These are phyloP conservation scores for Pseudoips prasinana DNA, from an alignment of 2,888 invertebrate species.

Conservation along the genomic window DNA sequence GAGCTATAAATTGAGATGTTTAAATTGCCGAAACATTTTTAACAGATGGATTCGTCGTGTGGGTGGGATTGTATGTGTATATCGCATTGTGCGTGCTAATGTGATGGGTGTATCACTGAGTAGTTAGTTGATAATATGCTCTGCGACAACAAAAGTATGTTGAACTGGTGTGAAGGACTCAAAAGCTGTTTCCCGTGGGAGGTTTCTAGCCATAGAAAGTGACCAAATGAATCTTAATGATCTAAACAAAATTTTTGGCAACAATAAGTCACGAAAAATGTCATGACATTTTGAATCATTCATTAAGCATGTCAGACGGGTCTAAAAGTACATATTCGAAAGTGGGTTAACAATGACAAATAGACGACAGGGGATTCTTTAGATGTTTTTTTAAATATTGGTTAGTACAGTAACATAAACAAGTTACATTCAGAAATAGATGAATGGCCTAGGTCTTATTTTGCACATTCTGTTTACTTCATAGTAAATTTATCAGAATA, in stretches of 20 bases:
- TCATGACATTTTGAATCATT: constrained; percentile 49
- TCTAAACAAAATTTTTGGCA: constrained; percentile 50
- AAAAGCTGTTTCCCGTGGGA: no score
- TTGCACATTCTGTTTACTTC: no score
- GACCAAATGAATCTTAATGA: constrained; percentile 16
- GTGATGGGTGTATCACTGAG: background rate
- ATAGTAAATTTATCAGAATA: constrained; percentile 6
- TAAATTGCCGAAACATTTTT: constrained; percentile 28
- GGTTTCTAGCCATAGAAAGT: no score
- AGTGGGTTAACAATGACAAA: constrained; percentile 60
- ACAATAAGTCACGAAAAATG: constrained; percentile 47
- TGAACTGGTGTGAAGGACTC: no score
- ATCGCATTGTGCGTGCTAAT: background rate
- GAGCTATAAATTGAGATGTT: constrained; percentile 26
- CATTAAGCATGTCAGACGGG: constrained; percentile 49
- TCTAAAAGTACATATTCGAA: constrained; percentile 43
- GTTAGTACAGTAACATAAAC: no score
- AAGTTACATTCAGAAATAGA: no score
- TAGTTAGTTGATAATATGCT: no score
- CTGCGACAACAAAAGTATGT: no score
- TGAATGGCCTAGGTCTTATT: no score
- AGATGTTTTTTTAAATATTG: constrained; percentile 35
- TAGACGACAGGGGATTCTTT: constrained; percentile 44
- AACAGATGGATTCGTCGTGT: constrained; percentile 17
- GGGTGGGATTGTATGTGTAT: constrained; percentile 23